Conservation (phyloP, 2,113 vertebrate genomes). For the Plecturocebus donacophilus region DNA sequence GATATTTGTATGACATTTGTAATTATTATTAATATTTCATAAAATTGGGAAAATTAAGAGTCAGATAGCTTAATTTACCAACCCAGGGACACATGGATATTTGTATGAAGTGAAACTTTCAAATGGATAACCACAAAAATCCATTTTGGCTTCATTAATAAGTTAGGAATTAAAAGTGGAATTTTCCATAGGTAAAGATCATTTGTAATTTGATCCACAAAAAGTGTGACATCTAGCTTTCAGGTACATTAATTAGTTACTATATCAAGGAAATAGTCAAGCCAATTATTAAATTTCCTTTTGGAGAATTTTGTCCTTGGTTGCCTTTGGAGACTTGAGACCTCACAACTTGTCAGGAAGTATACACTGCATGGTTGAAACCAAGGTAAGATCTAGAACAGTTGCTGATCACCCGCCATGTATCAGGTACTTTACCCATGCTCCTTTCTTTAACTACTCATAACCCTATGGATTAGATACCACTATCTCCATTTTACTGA, state of each 20-base stretch:
- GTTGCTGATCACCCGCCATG: background rate
- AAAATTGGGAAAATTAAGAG: background rate
- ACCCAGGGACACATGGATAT: background rate
- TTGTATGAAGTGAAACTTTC: background rate
- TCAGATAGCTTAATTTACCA: background rate
- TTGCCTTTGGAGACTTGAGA: conserved; percentile 15
- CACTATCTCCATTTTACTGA: background rate
- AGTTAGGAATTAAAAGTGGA: conserved; percentile 37
- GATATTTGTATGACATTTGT: conserved; percentile 8
- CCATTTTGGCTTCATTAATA: conserved; percentile 6
- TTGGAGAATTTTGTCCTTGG: background rate
- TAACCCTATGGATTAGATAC: background rate
- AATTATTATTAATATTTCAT: background rate
- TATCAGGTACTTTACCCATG: background rate
- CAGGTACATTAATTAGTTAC: conserved; percentile 1
- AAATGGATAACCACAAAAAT: background rate
- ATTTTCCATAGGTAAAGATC: conserved; percentile 35
- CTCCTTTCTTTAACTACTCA: background rate
- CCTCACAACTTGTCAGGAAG: background rate
- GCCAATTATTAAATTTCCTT: background rate
- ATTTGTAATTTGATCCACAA: conserved; percentile 29
- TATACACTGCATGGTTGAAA: background rate
- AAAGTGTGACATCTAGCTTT: background rate
- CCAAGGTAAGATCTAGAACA: background rate
- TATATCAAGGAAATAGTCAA: conserved; percentile 47